These are phyloP conservation scores for Coecobrya sp. DNA, from an alignment of 2,888 invertebrate genomes.

Conservation along the genomic window DNA sequence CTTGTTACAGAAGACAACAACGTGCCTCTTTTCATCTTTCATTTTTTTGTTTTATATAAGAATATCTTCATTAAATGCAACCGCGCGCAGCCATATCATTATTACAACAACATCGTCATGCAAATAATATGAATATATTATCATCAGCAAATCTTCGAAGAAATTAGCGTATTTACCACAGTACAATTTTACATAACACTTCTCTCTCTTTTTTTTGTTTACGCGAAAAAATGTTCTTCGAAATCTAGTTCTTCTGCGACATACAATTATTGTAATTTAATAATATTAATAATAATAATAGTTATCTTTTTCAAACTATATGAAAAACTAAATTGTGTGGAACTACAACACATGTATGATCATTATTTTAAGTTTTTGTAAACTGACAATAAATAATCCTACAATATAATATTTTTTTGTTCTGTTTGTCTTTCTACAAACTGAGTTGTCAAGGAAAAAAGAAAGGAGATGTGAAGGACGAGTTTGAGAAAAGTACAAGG, in stretches of 20 bases:
- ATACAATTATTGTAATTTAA: constrained; percentile 15
- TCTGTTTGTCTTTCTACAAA: no score
- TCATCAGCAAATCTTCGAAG: constrained; percentile 76
- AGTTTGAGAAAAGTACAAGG: no score
- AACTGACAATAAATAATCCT: no score
- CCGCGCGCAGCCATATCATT: constrained; percentile 70
- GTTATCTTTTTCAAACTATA: neutral
- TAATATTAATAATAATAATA: constrained; percentile 1
- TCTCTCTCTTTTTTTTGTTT: constrained; percentile 32
- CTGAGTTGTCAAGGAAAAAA: no score
- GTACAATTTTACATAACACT: constrained; percentile 53
- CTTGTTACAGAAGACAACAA: constrained; percentile 82
- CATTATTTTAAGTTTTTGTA: no score
- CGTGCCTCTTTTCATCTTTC: constrained; percentile 80
- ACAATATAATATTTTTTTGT: no score
- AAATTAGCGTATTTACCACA: constrained; percentile 72
- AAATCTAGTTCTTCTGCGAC: constrained; percentile 20
- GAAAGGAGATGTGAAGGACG: no score
- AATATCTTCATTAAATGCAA: constrained; percentile 74
- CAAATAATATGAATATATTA: constrained; percentile 44
- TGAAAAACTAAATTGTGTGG: neutral
- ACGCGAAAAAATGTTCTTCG: constrained; percentile 36
- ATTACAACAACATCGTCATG: constrained; percentile 65
- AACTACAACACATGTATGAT: neutral
- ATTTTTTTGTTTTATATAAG: constrained; percentile 76